Percentiles rank a stretch among this genome's conserved stretches.
Evolutionary conservation across 2,888 invertebrate species (phyloP).

Genomic region (Prenolepis imparis): DNA sequence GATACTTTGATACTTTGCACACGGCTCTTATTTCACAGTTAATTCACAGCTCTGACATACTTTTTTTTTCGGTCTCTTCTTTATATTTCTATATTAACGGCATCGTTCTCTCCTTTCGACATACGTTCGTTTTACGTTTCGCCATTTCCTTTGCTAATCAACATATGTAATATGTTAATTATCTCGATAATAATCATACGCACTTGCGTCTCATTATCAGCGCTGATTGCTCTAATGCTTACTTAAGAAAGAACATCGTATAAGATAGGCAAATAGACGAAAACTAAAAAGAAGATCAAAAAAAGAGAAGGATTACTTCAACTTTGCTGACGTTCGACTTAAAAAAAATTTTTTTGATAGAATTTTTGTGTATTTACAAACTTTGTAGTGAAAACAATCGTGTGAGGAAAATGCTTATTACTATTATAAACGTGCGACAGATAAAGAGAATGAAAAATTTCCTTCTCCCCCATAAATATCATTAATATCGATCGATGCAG

Average conservation of each 20-base stretch:
- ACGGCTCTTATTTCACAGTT: neutral
- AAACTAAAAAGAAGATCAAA: neutral
- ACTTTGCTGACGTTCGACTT: neutral
- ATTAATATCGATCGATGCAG: neutral
- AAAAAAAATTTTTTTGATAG: neutral
- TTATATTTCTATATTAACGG: neutral
- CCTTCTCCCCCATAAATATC: neutral
- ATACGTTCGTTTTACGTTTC: neutral
- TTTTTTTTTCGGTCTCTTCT: neutral
- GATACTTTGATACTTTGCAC: neutral
- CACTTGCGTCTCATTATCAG: neutral
- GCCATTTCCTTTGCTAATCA: neutral
- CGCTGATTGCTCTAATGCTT: neutral
- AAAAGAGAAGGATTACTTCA: neutral
- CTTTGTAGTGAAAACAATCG: neutral
- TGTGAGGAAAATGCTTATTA: neutral
- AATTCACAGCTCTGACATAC: slow-evolving; percentile 2
- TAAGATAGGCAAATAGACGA: neutral
- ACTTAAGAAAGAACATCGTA: neutral
- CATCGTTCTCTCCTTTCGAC: neutral
- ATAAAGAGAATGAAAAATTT: neutral
- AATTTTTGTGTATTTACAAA: neutral
- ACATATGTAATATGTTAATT: neutral
- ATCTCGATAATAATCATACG: slow-evolving; percentile 25
- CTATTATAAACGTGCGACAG: neutral